A percentile compares a stretch with the other conserved stretches of the same genome.
Evolutionary conservation across 2,797 vertebrate genomes (phyloP).

Genomic region (Emys orbicularis): DNA sequence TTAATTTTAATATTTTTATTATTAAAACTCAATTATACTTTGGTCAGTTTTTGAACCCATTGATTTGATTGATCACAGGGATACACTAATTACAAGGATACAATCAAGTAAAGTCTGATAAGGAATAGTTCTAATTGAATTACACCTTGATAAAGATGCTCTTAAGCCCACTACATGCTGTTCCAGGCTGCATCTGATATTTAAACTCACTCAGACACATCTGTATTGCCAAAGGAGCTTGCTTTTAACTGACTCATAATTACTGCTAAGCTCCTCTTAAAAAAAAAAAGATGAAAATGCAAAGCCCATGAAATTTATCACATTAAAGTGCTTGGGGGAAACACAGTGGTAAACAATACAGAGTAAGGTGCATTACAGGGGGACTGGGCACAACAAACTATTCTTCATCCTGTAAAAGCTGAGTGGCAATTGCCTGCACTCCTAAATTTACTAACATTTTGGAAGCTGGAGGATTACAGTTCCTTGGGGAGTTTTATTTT

Average conservation of each 20-base stretch:
- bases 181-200: slow-evolving; percentile 34
- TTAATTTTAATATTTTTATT: slow-evolving; percentile 3
- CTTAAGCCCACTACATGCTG: slow-evolving; percentile 38
- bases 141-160: slow-evolving; percentile 49
- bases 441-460: slow-evolving; percentile 75
- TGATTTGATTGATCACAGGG: slow-evolving; percentile 55
- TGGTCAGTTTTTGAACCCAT: slow-evolving; percentile 34
- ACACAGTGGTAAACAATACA: slow-evolving; percentile 46
- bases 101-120: slow-evolving; percentile 49
- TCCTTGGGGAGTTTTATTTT: slow-evolving; percentile 78
- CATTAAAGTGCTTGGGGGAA: slow-evolving; percentile 76
- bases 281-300: slow-evolving; percentile 72
- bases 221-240: slow-evolving; percentile 31
- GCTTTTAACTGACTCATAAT: slow-evolving; percentile 80
- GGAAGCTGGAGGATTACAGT: slow-evolving; percentile 75
- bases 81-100: slow-evolving; percentile 60
- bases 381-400: background rate
- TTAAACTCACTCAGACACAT: background rate
- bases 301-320: slow-evolving; percentile 69
- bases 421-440: slow-evolving; percentile 38
- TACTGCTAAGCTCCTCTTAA: slow-evolving; percentile 82
- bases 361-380: background rate
- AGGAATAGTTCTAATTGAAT: slow-evolving; percentile 62
- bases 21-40: background rate
- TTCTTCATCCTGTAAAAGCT: slow-evolving; percentile 69